phyloP scores from a whole-genome alignment of 1,140 invertebrate genomes.

The Trichonephila clavipes region DNA sequence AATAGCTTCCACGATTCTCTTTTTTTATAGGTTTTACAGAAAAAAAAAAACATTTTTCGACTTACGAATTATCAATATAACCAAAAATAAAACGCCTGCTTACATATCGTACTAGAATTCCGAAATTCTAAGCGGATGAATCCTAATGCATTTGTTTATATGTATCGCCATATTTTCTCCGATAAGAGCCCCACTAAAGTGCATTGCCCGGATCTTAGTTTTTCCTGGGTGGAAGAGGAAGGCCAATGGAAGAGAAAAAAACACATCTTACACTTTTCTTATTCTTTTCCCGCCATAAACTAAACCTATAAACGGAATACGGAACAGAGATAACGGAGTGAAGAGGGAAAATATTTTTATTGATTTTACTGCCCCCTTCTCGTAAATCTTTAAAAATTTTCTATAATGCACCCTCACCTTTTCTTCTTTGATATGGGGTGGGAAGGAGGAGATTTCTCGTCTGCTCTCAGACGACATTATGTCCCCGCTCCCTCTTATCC shows the following conservation, averaged over 20 bases:
- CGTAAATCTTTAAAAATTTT: slow-evolving; percentile 66
- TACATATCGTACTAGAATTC: not conserved
- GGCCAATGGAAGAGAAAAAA: not conserved
- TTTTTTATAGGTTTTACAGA: not conserved
- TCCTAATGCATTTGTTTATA: slow-evolving; percentile 19
- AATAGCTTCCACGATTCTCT: not conserved
- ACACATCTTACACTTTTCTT: not conserved
- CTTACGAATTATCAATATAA: not conserved
- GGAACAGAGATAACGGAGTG: slow-evolving; percentile 40
- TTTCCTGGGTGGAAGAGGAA: not conserved
- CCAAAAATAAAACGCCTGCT: not conserved
- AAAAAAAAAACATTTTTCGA: too few relatives aligned
- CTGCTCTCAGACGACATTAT: slow-evolving; percentile 25
- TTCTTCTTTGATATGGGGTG: slow-evolving; percentile 23
- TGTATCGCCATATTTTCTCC: not conserved
- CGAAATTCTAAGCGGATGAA: not conserved
- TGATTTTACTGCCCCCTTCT: slow-evolving; percentile 45
- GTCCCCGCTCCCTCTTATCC: slow-evolving; percentile 33
- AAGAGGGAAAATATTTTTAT: slow-evolving; percentile 37
- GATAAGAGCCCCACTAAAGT: not conserved
- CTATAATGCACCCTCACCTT: slow-evolving; percentile 47
- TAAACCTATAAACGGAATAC: slow-evolving; percentile 29
- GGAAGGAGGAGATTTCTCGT: not conserved
- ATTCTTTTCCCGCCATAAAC: slow-evolving; percentile 23
- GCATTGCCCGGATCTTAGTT: not conserved